These are phyloP conservation scores for Picus viridis DNA, from an alignment of 2,797 vertebrate species.

Conservation along the genomic window DNA sequence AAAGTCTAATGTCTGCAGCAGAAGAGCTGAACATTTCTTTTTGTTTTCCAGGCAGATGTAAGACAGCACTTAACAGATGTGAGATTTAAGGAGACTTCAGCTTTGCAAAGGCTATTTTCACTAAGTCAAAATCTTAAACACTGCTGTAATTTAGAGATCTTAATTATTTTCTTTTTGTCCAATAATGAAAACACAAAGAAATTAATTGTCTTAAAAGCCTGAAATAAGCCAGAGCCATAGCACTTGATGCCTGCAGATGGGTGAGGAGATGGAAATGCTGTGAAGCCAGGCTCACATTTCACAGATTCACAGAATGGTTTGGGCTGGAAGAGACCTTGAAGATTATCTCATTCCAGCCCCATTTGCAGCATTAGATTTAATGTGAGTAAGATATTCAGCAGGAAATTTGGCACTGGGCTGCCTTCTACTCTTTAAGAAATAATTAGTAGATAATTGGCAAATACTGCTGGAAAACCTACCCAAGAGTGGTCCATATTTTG, in stretches of 20 bases:
- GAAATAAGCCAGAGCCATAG: not conserved
- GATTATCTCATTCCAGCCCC: too few species aligned
- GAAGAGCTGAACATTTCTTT: conserved; percentile 20
- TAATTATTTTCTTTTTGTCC: not conserved
- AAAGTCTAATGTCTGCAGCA: conserved; percentile 25
- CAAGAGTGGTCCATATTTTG: not conserved
- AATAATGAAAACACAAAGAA: not conserved
- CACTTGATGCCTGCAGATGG: too few species aligned
- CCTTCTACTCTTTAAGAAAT: not conserved
- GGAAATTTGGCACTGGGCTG: not conserved
- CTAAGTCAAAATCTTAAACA: not conserved
- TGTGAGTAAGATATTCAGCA: not conserved
- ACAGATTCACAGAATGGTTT: too few species aligned
- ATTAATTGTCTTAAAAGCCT: not conserved
- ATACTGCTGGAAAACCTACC: not conserved
- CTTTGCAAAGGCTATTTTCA: not conserved
- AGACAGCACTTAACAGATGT: not conserved
- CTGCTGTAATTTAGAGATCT: not conserved
- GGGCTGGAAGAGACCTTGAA: too few species aligned
- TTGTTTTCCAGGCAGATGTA: conserved; percentile 35
- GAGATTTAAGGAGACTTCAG: not conserved
- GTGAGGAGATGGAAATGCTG: not conserved
- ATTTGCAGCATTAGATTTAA: not conserved
- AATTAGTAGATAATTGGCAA: not conserved
- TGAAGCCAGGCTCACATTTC: not conserved